Evolutionary conservation across 2,113 vertebrate genomes (phyloP).

Genomic region (Trematomus loennbergii): DNA sequence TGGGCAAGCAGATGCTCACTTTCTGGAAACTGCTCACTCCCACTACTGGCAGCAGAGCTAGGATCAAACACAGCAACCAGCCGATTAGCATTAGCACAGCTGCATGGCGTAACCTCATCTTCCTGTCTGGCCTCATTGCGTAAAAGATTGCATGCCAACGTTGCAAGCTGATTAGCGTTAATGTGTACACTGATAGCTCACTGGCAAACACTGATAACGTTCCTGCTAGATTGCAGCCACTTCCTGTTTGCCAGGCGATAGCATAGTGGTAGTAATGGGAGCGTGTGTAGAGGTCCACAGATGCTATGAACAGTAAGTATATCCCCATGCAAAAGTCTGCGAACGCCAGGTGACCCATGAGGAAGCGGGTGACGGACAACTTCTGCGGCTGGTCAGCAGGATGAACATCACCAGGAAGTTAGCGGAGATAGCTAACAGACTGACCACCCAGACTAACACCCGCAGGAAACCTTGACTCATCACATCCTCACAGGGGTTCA

Average conservation of each 20-base stretch:
- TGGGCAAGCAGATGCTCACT: slow-evolving; percentile 94
- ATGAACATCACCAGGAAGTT: slow-evolving; percentile 89
- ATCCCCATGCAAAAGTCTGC: slow-evolving; percentile 93
- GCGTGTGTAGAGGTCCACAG: slow-evolving; percentile 89
- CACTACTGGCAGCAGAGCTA: slow-evolving; percentile 87
- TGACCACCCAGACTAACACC: slow-evolving; percentile 90
- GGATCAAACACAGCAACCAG: slow-evolving; percentile 85
- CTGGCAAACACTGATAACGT: slow-evolving; percentile 91
- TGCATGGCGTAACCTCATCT: slow-evolving; percentile 86
- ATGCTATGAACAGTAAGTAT: slow-evolving; percentile 90
- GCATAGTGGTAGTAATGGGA: slow-evolving; percentile 91
- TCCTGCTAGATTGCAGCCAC: slow-evolving; percentile 88
- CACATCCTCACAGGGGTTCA: slow-evolving; percentile 94
- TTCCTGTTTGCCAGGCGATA: slow-evolving; percentile 92
- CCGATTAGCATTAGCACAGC: slow-evolving; percentile 85
- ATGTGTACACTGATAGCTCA: slow-evolving; percentile 90
- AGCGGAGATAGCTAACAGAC: slow-evolving; percentile 88
- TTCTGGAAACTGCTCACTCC: slow-evolving; percentile 93
- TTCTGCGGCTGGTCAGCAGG: slow-evolving; percentile 91
- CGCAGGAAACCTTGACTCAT: slow-evolving; percentile 90
- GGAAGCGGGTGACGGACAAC: slow-evolving; percentile 89
- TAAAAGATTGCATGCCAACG: slow-evolving; percentile 92
- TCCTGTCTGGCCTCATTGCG: slow-evolving; percentile 89
- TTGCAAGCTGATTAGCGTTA: slow-evolving; percentile 90
- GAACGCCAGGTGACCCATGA: slow-evolving; percentile 93